Evolutionary conservation across 1,140 invertebrate genomes (phyloP), one percentile per base, ranked within the genome.

Genomic region (Calycopis cecrops): DNA sequence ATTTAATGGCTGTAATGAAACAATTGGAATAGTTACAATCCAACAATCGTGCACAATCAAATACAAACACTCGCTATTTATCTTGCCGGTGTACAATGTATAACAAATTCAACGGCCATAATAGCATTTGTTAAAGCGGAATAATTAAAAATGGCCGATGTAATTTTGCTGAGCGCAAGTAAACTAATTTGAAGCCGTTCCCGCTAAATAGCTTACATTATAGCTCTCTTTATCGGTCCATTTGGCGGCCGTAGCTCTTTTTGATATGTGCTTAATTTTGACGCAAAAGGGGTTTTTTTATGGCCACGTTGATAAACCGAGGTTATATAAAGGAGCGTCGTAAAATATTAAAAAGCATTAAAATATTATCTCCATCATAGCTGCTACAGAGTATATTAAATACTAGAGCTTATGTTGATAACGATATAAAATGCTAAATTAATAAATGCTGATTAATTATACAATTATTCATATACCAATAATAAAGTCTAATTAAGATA

Each of bases 191-290:
- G 62, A 69, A 52, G 63, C 72, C 68, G 69, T 76, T 72, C 67
- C 9, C 58, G 62, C 67, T 73, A 75, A 65, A 73, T 73, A 68
- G 65, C 67, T 63, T 52, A 51, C 69, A 69, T 75, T 67, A 76
- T 75, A 71, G 67, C 52, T 67, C 60, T 69, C 69, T 79, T 79
- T 76, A 78, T 75, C 62, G 68, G 65, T 72, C 71, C 73, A 79
- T 84, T 81, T 79, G 78, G 76, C 76, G 65, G 58, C 59, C 68
- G 71, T 69, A 68, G 69, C 67, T 78, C 75, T 81, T 81, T 84
- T 84, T 81, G 78, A 79, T 78, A 71, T 69, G 72, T 81, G 67
- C 71, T 81, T 84, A 72, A 81, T 76, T 83, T 83, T 83, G 73
- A 83, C 76, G 73, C 69, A 40, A 12, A 40, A 28, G 21, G n/a